Base-by-base conservation (phyloP, 2,113 vertebrate genomes). In the Oncorhynchus gorbuscha region DNA sequence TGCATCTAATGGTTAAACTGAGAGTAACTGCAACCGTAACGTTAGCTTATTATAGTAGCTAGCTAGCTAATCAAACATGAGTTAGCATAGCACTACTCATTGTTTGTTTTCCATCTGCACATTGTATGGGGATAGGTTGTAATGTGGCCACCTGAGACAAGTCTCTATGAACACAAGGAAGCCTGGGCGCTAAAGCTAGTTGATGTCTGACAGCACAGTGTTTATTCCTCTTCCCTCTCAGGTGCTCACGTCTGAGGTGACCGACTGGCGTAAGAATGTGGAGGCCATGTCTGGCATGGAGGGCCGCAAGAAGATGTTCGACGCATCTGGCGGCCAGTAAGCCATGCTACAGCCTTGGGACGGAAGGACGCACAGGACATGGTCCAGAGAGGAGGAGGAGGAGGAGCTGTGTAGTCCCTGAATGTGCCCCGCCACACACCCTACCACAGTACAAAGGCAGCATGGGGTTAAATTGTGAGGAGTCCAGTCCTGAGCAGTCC, bases 221-320 rank as follows among this genome's bases (percentile, higher is more conserved):
- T 32, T 66, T 3, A 5, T 59, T 76, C 48, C 7, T 59, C 8
- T 22, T 6, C 30, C 45, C 58, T n/a, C 26, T 14, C 81, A 99
- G 97, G 97, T 97, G 12, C 95, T 95, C 12, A 96, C 95, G 0
- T 88, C 84, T 76, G 98, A 98, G 84, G 97, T 99, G 77, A 93
- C 97, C 0, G 97, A 99, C 89, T 99, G 98, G 98, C 95, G 97
- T 85, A 99, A 99, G 92, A 99, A 99, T 0, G 97, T 99, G 89
- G 98, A 99, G 80, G 97, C 98, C 86, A 98, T 99, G 97, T 99
- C 98, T 0, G 98, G 98, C 45, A 99, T 99, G 98, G 97, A 99
- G 78, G 98, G 97, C 6, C 90, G 97, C n/a, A 99, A 99, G 94
- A 99, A 99, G 93, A 99, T 99, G 97, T 99, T 99, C 0, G 98